Conservation (phyloP, 2,888 invertebrate genomes). For the Physocephala rufipes region DNA sequence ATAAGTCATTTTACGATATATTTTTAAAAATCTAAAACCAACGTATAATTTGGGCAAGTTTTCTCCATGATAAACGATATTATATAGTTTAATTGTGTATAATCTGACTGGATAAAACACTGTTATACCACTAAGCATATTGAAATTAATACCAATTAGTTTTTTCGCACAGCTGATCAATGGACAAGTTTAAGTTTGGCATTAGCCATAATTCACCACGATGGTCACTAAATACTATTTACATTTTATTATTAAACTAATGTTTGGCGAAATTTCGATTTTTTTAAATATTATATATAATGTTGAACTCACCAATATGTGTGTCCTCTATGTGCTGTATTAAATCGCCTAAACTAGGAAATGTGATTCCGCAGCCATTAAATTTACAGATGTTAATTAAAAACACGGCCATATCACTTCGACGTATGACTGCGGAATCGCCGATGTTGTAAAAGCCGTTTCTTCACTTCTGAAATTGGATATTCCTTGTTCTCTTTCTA, state of each 20-base stretch:
- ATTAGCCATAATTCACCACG: conserved; percentile 2
- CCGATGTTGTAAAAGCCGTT: conserved; percentile 51
- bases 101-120: no score
- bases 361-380: conserved; percentile 85
- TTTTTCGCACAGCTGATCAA: no score
- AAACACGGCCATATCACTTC: conserved; percentile 83
- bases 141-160: no score
- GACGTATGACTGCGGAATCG: conserved; percentile 64
- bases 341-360: conserved; percentile 81
- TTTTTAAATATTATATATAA: conserved; percentile 9
- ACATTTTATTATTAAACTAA: conserved; percentile 12
- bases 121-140: no score
- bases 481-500: conserved; percentile 30
- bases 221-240: conserved; percentile 13
- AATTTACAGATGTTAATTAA: conserved; percentile 90
- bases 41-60: no score
- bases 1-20: no score
- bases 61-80: no score
- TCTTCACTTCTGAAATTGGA: conserved; percentile 40
- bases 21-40: no score
- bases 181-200: background rate
- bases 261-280: background rate
- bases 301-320: conserved; percentile 76
- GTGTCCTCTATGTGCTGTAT: conserved; percentile 89
- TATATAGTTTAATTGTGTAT: no score